Evolutionary conservation across 2,113 vertebrate species (phyloP), one percentile per base, ranked within the genome.

Genomic region (Ovibos moschatus): DNA sequence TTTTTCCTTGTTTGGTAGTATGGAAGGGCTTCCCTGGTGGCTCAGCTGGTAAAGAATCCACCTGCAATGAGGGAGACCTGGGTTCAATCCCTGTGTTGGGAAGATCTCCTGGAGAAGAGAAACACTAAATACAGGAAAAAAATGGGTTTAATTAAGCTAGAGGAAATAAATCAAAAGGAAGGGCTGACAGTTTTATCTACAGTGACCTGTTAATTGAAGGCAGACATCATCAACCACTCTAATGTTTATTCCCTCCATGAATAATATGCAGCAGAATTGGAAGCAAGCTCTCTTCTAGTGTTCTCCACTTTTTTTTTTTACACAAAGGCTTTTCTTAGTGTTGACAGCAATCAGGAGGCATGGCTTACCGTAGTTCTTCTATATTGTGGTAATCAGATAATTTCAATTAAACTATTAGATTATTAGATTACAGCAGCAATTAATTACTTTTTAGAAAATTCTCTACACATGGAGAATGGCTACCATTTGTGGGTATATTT

Each of bases 161-260:
- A 47, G 27, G 36, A 45, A 96, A 96, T 89, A 93, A 87, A 85
- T 95, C 36, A 79, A 85, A 58, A 71, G 47, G 83, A 89, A 91
- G 55, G 15, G 8, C n/a, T 92, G 85, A 94, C 67, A 67, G 12
- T 97, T 92, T 97, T 96, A 71, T 90, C 64, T 91, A 87, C 30
- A 50, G 43, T 95, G 90, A 98, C 88, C 97, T 96, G 82, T 92
- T 71, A 45, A 53, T 28, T 97, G 23, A 15, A 96, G 0, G 30
- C 82, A 92, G 96, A 95, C 74, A 94, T 92, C 95, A 57, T 89
- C 88, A 78, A 53, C 82, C 78, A 79, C 91, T 92, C 45, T 55
- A 43, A 91, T 97, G 98, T 97, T 98, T 95, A 96, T 2, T n/a
- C 93, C 87, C 98, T 98, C 58, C 67, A 94, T 98, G 98, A 98